phyloP scores from a whole-genome alignment of 2,888 invertebrate genomes.

The Acanthosepion esculentum region DNA sequence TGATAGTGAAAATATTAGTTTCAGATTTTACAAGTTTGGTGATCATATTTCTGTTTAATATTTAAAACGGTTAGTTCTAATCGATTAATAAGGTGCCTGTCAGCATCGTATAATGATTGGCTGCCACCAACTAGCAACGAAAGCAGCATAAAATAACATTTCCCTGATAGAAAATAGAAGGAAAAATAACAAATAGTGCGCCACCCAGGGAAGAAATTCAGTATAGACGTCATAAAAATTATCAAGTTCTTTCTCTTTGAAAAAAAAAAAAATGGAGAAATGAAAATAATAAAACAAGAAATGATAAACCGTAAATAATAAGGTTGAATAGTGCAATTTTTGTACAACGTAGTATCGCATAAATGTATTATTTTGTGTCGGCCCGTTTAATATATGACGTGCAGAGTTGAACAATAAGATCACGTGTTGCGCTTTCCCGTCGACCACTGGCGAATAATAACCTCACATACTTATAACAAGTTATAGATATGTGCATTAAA shows the following conservation, averaged over 20 bases:
- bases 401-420: neutral
- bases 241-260: neutral
- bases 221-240: constrained; percentile 12
- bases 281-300: neutral
- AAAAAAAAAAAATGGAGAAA: neutral
- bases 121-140: neutral
- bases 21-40: neutral
- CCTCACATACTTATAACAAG: neutral
- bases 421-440: neutral
- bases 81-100: neutral
- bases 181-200: neutral
- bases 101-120: neutral
- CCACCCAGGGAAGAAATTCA: neutral
- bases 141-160: neutral
- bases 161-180: neutral
- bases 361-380: neutral
- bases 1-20: neutral
- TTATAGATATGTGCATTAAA: neutral
- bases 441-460: neutral
- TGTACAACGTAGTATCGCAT: neutral
- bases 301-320: neutral
- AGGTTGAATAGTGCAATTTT: neutral
- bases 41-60: neutral
- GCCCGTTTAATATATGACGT: neutral
- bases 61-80: neutral